Evolutionary conservation across 2,888 invertebrate genomes (phyloP).

Genomic region (Euproctis similis): DNA sequence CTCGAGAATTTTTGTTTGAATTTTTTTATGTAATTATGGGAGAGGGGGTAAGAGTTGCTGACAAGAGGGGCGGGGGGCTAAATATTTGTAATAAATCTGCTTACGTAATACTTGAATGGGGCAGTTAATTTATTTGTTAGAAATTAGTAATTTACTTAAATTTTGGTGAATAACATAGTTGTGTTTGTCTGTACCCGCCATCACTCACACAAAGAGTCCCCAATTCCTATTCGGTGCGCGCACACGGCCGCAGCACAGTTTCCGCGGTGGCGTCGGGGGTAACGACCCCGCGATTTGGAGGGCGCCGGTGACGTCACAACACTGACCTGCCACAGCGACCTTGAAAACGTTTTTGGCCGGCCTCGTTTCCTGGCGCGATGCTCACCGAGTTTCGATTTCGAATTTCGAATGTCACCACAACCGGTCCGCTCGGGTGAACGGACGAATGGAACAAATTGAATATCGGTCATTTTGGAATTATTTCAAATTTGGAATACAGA

Average conservation of each 20-base stretch:
- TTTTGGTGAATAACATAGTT: constrained; percentile 2
- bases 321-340: constrained; percentile 68
- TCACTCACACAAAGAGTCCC: constrained; percentile 57
- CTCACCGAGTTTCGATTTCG: constrained; percentile 10
- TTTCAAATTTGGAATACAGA: too few species aligned
- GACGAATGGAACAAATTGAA: too few species aligned
- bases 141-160: neutral
- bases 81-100: too few species aligned
- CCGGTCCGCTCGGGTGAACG: too few species aligned
- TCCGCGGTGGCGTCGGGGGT: constrained; percentile 67
- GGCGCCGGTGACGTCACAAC: constrained; percentile 69
- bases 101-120: too few species aligned
- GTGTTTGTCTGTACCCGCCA: constrained; percentile 20
- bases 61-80: too few species aligned
- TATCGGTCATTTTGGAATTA: too few species aligned
- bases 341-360: constrained; percentile 55
- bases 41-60: too few species aligned
- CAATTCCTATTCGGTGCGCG: constrained; percentile 73
- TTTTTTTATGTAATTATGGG: too few species aligned
- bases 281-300: constrained; percentile 62
- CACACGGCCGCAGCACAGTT: constrained; percentile 68
- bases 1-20: too few species aligned
- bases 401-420: constrained; percentile 5
- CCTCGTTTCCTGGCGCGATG: constrained; percentile 36
- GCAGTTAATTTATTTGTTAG: neutral